Conservation (phyloP, 2,113 vertebrate species). For the Notiomystis cincta region DNA sequence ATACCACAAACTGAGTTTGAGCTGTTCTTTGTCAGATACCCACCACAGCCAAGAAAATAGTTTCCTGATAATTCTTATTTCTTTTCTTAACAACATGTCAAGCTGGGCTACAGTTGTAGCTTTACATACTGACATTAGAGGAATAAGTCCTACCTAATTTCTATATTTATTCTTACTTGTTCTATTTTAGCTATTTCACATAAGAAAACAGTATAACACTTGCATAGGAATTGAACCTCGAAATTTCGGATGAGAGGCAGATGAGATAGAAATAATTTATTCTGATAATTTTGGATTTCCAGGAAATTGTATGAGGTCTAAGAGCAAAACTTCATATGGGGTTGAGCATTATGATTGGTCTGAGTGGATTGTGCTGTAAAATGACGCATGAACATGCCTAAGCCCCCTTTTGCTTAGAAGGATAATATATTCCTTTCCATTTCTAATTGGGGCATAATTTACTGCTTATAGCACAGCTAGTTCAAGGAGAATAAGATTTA, state of each 20-base stretch:
- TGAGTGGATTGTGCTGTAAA: neutral
- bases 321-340: neutral
- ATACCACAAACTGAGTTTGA: neutral
- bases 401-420: neutral
- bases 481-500: neutral
- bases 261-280: neutral
- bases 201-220: neutral
- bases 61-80: neutral
- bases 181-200: neutral
- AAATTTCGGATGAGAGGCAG: neutral
- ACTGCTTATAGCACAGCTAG: neutral
- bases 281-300: neutral
- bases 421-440: neutral
- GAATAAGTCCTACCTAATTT: neutral
- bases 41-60: neutral
- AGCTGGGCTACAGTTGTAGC: neutral
- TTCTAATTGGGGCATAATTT: neutral
- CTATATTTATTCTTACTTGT: neutral
- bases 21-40: neutral
- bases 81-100: neutral
- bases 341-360: neutral
- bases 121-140: neutral
- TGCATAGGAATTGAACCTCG: neutral
- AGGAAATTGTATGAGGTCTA: neutral
- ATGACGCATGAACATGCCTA: neutral